These are phyloP conservation scores for Myiopsitta monachus DNA, from an alignment of 2,113 vertebrate species.

Conservation along the genomic window DNA sequence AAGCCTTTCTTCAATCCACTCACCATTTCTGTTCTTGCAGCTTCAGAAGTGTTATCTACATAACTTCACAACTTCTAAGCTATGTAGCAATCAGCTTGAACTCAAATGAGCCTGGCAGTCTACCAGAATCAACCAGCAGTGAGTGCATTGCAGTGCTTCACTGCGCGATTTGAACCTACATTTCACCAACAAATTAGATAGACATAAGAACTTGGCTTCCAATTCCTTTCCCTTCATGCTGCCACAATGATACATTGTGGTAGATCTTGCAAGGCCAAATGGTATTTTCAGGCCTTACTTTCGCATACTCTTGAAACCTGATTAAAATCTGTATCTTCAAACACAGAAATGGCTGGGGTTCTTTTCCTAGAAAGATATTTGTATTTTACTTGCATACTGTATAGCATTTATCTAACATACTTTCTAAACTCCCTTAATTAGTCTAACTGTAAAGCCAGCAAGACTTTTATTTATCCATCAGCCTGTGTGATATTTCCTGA, in stretches of 20 bases:
- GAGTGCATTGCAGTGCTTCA: background rate
- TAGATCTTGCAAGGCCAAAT: background rate
- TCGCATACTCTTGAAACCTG: background rate
- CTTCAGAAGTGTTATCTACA: background rate
- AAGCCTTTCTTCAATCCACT: background rate
- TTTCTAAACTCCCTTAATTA: background rate
- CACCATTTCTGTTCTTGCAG: background rate
- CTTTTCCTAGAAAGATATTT: background rate
- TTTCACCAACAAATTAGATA: background rate
- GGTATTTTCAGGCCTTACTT: background rate
- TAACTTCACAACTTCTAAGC: background rate
- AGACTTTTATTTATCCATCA: background rate
- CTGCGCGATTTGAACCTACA: background rate
- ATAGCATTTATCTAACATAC: background rate
- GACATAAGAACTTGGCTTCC: background rate
- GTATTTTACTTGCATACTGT: background rate
- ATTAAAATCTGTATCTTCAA: background rate
- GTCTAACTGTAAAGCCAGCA: background rate
- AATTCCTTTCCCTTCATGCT: background rate
- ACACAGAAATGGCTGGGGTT: background rate
- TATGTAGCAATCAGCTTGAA: background rate
- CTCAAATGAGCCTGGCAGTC: background rate
- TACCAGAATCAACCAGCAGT: background rate
- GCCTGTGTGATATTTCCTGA: background rate
- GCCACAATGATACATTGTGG: background rate